phyloP scores from a whole-genome alignment of 2,888 invertebrate species.

The Drosophila meridiana region DNA sequence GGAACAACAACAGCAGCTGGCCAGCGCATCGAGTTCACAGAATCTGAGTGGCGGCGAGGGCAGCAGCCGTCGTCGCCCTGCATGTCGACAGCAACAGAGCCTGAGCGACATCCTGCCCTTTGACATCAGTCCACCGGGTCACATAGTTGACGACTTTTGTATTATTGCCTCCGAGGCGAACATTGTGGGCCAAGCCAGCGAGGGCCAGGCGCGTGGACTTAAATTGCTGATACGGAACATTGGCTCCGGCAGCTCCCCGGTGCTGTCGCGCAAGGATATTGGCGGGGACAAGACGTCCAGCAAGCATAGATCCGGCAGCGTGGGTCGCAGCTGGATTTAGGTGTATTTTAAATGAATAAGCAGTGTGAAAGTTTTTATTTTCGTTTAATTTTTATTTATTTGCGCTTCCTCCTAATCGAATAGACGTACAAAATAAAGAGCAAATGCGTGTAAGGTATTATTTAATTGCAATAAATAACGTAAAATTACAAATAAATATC shows the following conservation, averaged over 20 bases:
- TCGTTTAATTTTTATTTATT: conserved; percentile 62
- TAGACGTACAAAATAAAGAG: conserved; percentile 68
- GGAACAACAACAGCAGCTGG: conserved; percentile 70
- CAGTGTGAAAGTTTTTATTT: background rate
- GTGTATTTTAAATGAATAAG: background rate
- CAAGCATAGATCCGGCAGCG: conserved; percentile 84
- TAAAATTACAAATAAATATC: conserved; percentile 75
- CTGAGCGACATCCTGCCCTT: conserved; percentile 88
- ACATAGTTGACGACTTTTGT: conserved; percentile 96
- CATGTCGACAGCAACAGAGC: conserved; percentile 86
- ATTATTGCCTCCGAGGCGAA: conserved; percentile 92
- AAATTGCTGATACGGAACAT: conserved; percentile 93
- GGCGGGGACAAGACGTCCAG: conserved; percentile 65
- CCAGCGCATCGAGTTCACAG: conserved; percentile 52
- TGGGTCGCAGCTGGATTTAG: conserved; percentile 84
- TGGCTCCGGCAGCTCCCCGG: conserved; percentile 91
- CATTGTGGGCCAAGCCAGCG: conserved; percentile 82
- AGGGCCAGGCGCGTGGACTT: conserved; percentile 90
- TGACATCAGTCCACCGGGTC: conserved; percentile 90
- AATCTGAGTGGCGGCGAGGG: conserved; percentile 52
- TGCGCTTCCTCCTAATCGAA: conserved; percentile 70
- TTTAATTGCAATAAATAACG: conserved; percentile 78
- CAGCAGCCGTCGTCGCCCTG: conserved; percentile 72
- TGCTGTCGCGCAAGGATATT: conserved; percentile 89
- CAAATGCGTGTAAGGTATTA: conserved; percentile 71